These are phyloP conservation scores for Aromia moschata DNA, from an alignment of 2,888 invertebrate species.

Conservation along the genomic window DNA sequence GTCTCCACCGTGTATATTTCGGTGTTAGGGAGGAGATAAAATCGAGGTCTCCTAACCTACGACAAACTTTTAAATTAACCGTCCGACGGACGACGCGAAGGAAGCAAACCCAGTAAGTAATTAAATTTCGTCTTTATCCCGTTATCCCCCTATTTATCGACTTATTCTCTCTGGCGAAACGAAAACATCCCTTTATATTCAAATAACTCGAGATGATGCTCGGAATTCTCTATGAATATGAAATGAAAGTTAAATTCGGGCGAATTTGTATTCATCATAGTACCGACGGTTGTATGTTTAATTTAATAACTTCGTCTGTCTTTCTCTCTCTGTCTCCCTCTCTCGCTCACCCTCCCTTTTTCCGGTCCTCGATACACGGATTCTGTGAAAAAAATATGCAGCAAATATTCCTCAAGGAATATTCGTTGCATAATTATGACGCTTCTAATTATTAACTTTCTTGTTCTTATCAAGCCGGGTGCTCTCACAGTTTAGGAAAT, in stretches of 20 bases:
- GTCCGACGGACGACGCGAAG: too few species aligned
- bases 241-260: slow-evolving; percentile 53
- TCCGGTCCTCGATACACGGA: slow-evolving; percentile 36
- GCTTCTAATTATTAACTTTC: slow-evolving; percentile 49
- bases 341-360: slow-evolving; percentile 17
- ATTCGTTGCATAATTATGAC: too few species aligned
- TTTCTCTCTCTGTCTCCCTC: slow-evolving; percentile 15
- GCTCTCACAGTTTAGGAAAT: slow-evolving; percentile 19
- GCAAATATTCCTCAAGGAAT: slow-evolving; percentile 36
- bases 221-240: slow-evolving; percentile 53
- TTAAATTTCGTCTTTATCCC: slow-evolving; percentile 36
- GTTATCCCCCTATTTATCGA: slow-evolving; percentile 39
- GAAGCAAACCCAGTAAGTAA: slow-evolving; percentile 23
- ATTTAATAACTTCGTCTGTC: slow-evolving; percentile 46
- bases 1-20: too few species aligned
- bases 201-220: slow-evolving; percentile 51
- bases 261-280: slow-evolving; percentile 54
- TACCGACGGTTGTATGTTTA: slow-evolving; percentile 49
- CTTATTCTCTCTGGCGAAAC: slow-evolving; percentile 36
- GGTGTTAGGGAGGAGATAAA: too few species aligned
- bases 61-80: too few species aligned
- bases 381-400: slow-evolving; percentile 40
- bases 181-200: slow-evolving; percentile 53
- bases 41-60: too few species aligned
- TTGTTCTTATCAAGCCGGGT: slow-evolving; percentile 40